These are phyloP conservation scores for Agrotis clavis DNA, from an alignment of 2,888 invertebrate genomes.

Conservation along the genomic window DNA sequence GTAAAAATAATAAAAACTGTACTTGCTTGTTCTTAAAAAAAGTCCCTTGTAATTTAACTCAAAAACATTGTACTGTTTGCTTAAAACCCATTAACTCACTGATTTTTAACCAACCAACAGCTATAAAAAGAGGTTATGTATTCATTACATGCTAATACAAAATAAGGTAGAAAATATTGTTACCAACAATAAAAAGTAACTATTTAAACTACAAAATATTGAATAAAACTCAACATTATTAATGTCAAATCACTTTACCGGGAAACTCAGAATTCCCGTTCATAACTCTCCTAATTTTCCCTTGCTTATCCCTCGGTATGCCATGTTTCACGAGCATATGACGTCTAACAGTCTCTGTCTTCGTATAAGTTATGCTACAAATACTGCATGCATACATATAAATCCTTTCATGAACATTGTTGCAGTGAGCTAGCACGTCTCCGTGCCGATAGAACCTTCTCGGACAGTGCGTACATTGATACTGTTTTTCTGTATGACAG, in stretches of 20 bases:
- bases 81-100: too few relatives aligned
- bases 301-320: slow-evolving; percentile 82
- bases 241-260: slow-evolving; percentile 22
- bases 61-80: too few relatives aligned
- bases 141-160: too few relatives aligned
- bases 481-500: slow-evolving; percentile 82
- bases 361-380: slow-evolving; percentile 83
- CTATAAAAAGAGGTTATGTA: too few relatives aligned
- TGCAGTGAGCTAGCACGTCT: slow-evolving; percentile 81
- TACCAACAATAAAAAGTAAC: too few relatives aligned
- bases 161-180: too few relatives aligned
- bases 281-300: slow-evolving; percentile 78
- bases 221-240: not conserved
- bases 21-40: not conserved
- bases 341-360: slow-evolving; percentile 78
- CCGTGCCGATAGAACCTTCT: slow-evolving; percentile 77
- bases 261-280: slow-evolving; percentile 48
- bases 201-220: not conserved
- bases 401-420: slow-evolving; percentile 81
- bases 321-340: slow-evolving; percentile 84
- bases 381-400: slow-evolving; percentile 81
- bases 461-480: slow-evolving; percentile 81
- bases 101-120: too few relatives aligned
- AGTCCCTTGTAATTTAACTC: not conserved
- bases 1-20: not conserved